Percentiles rank a stretch among this genome's conserved stretches.
Evolutionary conservation across 2,888 invertebrate species (phyloP).

Genomic region (Drosophila pegasa): DNA sequence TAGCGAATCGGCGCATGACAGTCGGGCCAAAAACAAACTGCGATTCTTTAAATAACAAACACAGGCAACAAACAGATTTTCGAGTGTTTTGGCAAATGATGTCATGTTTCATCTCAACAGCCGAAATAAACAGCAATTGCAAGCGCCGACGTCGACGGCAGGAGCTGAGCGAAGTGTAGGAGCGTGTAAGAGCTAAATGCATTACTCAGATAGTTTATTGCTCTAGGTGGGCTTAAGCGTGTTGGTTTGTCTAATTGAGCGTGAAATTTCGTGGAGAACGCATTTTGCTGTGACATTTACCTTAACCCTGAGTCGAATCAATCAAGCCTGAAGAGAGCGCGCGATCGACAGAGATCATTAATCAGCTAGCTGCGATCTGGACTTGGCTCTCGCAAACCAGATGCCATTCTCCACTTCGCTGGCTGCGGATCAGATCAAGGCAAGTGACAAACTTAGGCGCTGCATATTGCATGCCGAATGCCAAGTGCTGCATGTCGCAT

Average conservation of each 20-base stretch:
- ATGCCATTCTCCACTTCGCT: constrained; percentile 23
- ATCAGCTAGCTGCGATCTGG: constrained; percentile 46
- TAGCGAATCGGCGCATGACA: constrained; percentile 59
- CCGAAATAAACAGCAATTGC: constrained; percentile 10
- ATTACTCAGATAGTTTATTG: constrained; percentile 14
- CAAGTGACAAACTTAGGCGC: constrained; percentile 46
- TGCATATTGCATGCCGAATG: constrained; percentile 13
- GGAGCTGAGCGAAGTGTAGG: constrained; percentile 7
- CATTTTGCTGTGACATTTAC: constrained; percentile 73
- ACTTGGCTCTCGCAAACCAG: constrained; percentile 22
- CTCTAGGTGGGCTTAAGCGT: not conserved
- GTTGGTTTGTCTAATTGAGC: constrained; percentile 62
- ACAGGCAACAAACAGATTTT: constrained; percentile 25
- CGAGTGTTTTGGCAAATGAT: constrained; percentile 41
- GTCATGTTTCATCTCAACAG: constrained; percentile 34
- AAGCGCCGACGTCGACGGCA: constrained; percentile 4
- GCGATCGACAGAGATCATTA: constrained; percentile 34
- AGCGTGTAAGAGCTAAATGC: constrained; percentile 27
- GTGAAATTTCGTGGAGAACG: constrained; percentile 53
- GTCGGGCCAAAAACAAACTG: constrained; percentile 54
- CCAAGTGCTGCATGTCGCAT: constrained; percentile 4
- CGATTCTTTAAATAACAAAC: constrained; percentile 47
- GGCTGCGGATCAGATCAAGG: constrained; percentile 43
- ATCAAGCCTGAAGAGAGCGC: constrained; percentile 66
- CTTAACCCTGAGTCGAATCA: constrained; percentile 76